Percentiles rank a stretch among this genome's conserved stretches.
Evolutionary conservation across 2,113 vertebrate genomes (phyloP).

Genomic region (Microcebus lehilahytsara): DNA sequence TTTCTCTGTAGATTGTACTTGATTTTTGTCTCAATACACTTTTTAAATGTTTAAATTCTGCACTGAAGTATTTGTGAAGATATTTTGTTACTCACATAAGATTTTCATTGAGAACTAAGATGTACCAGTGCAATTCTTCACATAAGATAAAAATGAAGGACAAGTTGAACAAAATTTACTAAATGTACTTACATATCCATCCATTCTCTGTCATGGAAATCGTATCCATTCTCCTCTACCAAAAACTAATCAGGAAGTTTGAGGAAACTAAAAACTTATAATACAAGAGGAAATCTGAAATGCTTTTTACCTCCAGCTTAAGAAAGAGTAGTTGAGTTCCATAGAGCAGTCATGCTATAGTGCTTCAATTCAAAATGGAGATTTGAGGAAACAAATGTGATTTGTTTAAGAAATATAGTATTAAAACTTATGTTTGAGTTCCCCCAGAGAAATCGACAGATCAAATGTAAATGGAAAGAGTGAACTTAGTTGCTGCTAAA

Average conservation of each 20-base stretch:
- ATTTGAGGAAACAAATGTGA: neutral
- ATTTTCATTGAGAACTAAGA: neutral
- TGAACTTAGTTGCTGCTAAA: slow-evolving; percentile 35
- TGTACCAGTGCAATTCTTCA: neutral
- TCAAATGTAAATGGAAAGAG: slow-evolving; percentile 35
- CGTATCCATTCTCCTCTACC: neutral
- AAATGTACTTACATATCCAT: neutral
- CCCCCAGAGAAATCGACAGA: neutral
- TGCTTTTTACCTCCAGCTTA: neutral
- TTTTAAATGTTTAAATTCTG: neutral
- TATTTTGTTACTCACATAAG: neutral
- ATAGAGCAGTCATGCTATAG: neutral
- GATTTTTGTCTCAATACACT: neutral
- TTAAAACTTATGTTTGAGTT: neutral
- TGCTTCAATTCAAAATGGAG: neutral
- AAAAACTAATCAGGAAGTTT: neutral
- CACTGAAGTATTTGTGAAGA: neutral
- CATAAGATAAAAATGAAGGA: neutral
- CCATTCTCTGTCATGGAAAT: neutral
- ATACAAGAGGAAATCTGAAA: neutral
- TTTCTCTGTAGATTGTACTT: neutral
- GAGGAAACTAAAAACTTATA: neutral
- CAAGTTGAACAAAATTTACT: neutral
- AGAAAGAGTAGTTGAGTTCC: neutral
- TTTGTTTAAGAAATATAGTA: neutral